A percentile compares a stretch with the other conserved stretches of the same genome.
These are phyloP conservation scores for Alcis repandata DNA, from an alignment of 2,888 invertebrate species.

Conservation along the genomic window DNA sequence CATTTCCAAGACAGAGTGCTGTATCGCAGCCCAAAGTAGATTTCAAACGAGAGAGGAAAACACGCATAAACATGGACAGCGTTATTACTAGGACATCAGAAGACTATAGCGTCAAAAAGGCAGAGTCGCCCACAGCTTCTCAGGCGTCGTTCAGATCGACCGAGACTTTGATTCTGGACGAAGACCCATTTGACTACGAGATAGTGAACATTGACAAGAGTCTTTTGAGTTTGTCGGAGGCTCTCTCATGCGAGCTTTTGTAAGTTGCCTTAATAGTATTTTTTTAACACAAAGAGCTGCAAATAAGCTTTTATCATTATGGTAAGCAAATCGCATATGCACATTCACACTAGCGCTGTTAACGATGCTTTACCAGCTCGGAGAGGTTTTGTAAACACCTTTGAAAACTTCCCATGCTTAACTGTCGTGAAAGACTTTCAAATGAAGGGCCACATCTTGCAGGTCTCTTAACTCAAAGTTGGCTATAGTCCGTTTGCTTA, in stretches of 20 bases:
- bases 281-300: no score
- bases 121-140: slow-evolving; percentile 50
- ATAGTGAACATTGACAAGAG: slow-evolving; percentile 76
- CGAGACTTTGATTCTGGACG: slow-evolving; percentile 61
- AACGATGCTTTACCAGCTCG: no score
- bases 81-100: slow-evolving; percentile 53
- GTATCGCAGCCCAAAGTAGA: slow-evolving; percentile 57
- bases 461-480: no score
- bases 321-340: no score
- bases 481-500: no score
- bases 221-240: slow-evolving; percentile 60
- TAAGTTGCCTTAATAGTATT: no score
- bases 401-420: no score
- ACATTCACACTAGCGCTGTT: no score
- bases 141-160: slow-evolving; percentile 50
- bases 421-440: no score
- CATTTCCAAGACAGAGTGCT: slow-evolving; percentile 12
- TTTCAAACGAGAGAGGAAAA: slow-evolving; percentile 49
- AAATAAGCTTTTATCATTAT: no score
- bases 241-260: slow-evolving; percentile 52
- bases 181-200: slow-evolving; percentile 79
- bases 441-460: no score
- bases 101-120: slow-evolving; percentile 59
- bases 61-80: not conserved
- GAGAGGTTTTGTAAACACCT: no score